Conservation (phyloP, 2,113 vertebrate genomes). For the Haemorhous mexicanus region DNA sequence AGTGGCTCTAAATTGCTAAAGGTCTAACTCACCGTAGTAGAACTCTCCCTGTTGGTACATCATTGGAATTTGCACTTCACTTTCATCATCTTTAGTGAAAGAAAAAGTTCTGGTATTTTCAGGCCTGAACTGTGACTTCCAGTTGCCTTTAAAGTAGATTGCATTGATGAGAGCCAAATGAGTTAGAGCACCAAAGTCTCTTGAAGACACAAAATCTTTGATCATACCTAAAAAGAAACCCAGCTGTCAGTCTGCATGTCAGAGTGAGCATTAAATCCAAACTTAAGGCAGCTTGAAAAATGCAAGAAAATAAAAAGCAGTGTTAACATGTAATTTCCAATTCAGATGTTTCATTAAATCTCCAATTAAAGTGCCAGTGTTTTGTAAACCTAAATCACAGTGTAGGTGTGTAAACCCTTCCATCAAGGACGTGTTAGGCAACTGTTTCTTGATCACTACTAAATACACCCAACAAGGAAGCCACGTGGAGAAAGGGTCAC, state of each 20-base stretch:
- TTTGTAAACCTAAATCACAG: slow-evolving; percentile 49
- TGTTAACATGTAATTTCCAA: slow-evolving; percentile 47
- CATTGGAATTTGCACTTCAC: slow-evolving; percentile 96
- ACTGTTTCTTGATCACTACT: background rate
- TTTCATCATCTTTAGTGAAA: slow-evolving; percentile 96
- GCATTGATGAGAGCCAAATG: slow-evolving; percentile 90
- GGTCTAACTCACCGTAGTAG: slow-evolving; percentile 86
- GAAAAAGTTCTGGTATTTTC: slow-evolving; percentile 97
- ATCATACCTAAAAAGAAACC: slow-evolving; percentile 80
- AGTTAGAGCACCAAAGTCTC: slow-evolving; percentile 86
- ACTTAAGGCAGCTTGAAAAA: slow-evolving; percentile 28
- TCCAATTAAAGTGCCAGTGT: slow-evolving; percentile 39
- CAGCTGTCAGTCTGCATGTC: background rate
- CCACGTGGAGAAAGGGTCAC: background rate
- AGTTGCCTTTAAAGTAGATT: slow-evolving; percentile 95
- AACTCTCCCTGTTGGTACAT: slow-evolving; percentile 99
- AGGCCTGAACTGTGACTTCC: slow-evolving; percentile 97
- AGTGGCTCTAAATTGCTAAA: background rate
- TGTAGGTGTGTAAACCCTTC: background rate
- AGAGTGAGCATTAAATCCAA: slow-evolving; percentile 38
- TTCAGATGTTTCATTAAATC: slow-evolving; percentile 41
- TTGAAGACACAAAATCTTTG: slow-evolving; percentile 86
- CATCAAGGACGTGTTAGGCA: background rate
- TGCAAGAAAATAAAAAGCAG: slow-evolving; percentile 46
- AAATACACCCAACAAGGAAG: background rate